Evolutionary conservation across 92 coral and sea anemone species (phyloP).

Genomic region (Porites lobata): DNA sequence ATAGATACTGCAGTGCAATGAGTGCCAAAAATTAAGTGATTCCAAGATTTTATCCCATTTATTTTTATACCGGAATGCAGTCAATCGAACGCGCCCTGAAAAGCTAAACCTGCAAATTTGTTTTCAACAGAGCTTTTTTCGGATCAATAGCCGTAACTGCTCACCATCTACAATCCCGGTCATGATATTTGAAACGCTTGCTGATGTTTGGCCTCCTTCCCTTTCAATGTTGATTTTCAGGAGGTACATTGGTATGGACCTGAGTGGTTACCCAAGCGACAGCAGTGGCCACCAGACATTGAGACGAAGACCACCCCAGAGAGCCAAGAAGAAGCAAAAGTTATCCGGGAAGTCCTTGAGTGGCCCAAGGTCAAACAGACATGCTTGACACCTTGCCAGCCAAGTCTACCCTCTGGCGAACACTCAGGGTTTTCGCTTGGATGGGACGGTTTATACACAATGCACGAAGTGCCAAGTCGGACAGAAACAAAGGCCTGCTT

Average conservation of each 20-base stretch:
- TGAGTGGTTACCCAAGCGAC: constrained; percentile 36
- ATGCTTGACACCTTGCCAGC: constrained; percentile 23
- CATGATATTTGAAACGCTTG: too few species aligned
- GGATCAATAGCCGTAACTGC: too few species aligned
- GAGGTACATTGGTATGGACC: constrained; percentile 58
- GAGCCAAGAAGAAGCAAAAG: constrained; percentile 34
- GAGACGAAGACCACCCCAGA: constrained; percentile 23
- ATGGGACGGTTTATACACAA: constrained; percentile 24
- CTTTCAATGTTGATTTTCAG: not conserved
- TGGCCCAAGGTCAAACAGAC: constrained; percentile 35
- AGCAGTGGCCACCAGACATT: constrained; percentile 28
- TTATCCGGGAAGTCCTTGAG: constrained; percentile 36
- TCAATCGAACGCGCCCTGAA: too few species aligned
- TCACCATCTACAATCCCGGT: too few species aligned
- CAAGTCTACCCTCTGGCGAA: constrained; percentile 30
- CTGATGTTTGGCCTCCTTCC: too few species aligned
- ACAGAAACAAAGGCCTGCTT: constrained; percentile 33
- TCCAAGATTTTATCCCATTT: too few species aligned
- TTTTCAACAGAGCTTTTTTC: too few species aligned
- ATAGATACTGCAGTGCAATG: too few species aligned
- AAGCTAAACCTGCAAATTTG: too few species aligned
- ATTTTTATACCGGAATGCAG: too few species aligned
- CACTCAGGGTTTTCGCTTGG: constrained; percentile 14
- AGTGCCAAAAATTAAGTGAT: too few species aligned
- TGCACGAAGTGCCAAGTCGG: not conserved